Conservation (phyloP, 2,797 vertebrate species). For the Lophius americanus region DNA sequence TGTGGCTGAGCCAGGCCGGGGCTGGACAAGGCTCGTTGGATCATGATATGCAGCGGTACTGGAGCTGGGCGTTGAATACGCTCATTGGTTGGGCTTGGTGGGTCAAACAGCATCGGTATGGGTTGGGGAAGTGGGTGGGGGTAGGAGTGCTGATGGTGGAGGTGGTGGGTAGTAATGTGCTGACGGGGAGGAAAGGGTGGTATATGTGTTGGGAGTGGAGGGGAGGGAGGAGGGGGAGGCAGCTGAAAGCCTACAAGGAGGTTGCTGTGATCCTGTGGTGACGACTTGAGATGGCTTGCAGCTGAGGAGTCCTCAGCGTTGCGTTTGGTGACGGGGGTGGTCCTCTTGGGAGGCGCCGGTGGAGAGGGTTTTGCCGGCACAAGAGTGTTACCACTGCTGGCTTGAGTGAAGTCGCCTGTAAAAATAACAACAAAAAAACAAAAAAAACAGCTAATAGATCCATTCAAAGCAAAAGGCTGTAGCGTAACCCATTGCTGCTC, state of each 20-base stretch:
- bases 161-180: slow-evolving; percentile 75
- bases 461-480: too few species aligned
- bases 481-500: too few species aligned
- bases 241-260: slow-evolving; percentile 79
- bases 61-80: slow-evolving; percentile 83
- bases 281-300: slow-evolving; percentile 63
- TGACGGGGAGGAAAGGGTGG: slow-evolving; percentile 84
- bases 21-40: slow-evolving; percentile 93
- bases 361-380: slow-evolving; percentile 90
- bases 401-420: slow-evolving; percentile 89
- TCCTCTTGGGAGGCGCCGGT: slow-evolving; percentile 93
- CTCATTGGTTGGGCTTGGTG: slow-evolving; percentile 77
- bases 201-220: slow-evolving; percentile 84
- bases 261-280: slow-evolving; percentile 71
- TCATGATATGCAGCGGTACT: slow-evolving; percentile 94
- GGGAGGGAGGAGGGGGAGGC: slow-evolving; percentile 80
- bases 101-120: slow-evolving; percentile 79
- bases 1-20: slow-evolving; percentile 87
- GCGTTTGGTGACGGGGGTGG: slow-evolving; percentile 81
- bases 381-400: slow-evolving; percentile 78
- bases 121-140: slow-evolving; percentile 76
- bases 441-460: background rate
- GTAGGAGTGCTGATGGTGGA: slow-evolving; percentile 84
- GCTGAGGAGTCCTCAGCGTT: slow-evolving; percentile 73
- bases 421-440: slow-evolving; percentile 12